Evolutionary conservation across 2,113 vertebrate species (phyloP).

Genomic region (Eurystomus gularis): DNA sequence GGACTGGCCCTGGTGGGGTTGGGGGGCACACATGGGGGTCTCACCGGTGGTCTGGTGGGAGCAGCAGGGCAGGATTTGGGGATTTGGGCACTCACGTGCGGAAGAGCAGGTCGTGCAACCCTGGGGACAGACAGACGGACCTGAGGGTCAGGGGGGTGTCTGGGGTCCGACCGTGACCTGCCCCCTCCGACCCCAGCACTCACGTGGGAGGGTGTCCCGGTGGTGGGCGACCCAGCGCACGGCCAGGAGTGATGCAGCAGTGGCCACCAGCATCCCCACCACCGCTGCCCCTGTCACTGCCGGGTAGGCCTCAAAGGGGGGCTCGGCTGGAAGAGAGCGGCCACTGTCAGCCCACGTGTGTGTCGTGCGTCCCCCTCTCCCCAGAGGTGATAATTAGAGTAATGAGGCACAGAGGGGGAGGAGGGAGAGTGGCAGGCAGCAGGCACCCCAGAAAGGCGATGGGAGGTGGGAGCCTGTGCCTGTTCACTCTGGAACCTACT

Average conservation of each 20-base stretch:
- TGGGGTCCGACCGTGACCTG: accelerated
- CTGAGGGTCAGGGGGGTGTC: accelerated
- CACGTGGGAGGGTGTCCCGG: neutral
- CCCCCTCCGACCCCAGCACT: neutral
- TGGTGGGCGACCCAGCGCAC: neutral
- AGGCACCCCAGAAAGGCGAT: neutral
- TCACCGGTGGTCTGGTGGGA: accelerated
- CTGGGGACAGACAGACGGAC: neutral
- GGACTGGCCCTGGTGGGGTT: neutral
- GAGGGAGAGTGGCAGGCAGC: neutral
- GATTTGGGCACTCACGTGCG: neutral
- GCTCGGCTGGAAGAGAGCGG: constrained; percentile 26
- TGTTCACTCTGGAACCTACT: neutral
- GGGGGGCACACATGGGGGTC: neutral
- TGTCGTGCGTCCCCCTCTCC: too few species aligned
- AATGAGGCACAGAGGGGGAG: neutral
- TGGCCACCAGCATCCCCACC: constrained; percentile 42
- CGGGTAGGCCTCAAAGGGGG: constrained; percentile 10
- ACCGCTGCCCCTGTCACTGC: neutral
- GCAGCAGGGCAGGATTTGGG: accelerated
- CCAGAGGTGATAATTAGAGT: neutral
- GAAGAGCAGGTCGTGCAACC: constrained; percentile 36
- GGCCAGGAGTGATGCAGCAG: neutral
- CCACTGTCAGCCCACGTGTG: neutral
- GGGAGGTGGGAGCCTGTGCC: neutral